Evolutionary conservation across 2,797 vertebrate species (phyloP).

Genomic region (Odontamblyopus lacepedii): DNA sequence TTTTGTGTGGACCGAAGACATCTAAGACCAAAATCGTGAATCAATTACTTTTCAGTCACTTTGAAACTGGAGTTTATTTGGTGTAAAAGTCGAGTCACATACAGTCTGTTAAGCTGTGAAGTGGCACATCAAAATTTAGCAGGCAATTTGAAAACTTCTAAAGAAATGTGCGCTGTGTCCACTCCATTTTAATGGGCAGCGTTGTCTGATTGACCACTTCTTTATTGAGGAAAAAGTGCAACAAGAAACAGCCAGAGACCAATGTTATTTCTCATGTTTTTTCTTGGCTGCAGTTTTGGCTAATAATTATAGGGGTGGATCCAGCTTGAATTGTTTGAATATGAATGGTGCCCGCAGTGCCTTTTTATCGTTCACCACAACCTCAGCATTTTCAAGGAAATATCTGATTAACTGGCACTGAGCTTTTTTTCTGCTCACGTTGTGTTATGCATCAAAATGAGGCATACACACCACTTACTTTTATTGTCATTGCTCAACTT

Average conservation of each 20-base stretch:
- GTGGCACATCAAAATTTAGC: slow-evolving; percentile 11
- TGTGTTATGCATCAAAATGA: neutral
- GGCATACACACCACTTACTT: neutral
- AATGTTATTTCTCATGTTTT: slow-evolving; percentile 2
- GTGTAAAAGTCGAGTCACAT: slow-evolving; percentile 7
- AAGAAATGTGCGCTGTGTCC: neutral
- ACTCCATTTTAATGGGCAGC: neutral
- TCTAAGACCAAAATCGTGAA: slow-evolving; percentile 10
- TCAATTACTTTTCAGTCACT: slow-evolving; percentile 11
- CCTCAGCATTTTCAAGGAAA: neutral
- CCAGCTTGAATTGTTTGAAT: neutral
- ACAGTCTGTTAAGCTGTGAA: slow-evolving; percentile 9
- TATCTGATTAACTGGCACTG: neutral
- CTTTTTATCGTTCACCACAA: slow-evolving; percentile 3
- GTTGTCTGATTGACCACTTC: neutral
- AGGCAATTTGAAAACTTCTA: neutral
- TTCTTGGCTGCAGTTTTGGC: slow-evolving; percentile 1
- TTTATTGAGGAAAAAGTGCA: slow-evolving; percentile 3
- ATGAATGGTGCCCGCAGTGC: slow-evolving; percentile 1
- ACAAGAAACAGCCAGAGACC: neutral
- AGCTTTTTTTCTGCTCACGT: neutral
- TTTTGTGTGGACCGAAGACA: slow-evolving; percentile 19
- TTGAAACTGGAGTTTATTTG: slow-evolving; percentile 9
- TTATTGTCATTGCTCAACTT: neutral
- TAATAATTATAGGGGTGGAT: neutral